phyloP scores from a whole-genome alignment of 2,113 vertebrate genomes.

The Spheniscus mendiculus region DNA sequence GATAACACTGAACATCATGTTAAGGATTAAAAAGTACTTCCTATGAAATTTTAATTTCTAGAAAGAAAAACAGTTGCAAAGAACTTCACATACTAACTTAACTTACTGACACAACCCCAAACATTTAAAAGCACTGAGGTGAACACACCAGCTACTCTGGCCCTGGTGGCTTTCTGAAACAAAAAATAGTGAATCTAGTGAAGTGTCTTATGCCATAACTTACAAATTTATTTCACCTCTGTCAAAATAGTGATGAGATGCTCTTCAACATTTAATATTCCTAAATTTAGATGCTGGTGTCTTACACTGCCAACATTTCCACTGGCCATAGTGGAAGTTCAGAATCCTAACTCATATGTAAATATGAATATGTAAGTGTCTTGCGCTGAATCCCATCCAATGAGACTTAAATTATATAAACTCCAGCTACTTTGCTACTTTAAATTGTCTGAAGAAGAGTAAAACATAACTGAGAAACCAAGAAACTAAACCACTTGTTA shows the following conservation, averaged over 20 bases:
- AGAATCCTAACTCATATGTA: not conserved
- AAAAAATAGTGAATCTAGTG: not conserved
- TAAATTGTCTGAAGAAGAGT: not conserved
- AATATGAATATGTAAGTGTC: not conserved
- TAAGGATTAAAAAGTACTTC: not conserved
- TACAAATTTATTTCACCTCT: not conserved
- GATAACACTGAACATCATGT: not conserved
- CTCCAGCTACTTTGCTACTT: not conserved
- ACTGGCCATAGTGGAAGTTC: not conserved
- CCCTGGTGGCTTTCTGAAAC: not conserved
- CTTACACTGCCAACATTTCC: not conserved
- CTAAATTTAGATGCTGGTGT: not conserved
- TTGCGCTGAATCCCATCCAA: not conserved
- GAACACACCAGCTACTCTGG: not conserved
- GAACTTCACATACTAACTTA: not conserved
- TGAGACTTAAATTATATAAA: not conserved
- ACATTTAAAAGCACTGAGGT: not conserved
- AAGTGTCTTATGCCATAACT: not conserved
- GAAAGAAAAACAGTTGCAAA: not conserved
- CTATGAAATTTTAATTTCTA: not conserved
- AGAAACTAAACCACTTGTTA: not conserved
- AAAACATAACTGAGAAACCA: not conserved
- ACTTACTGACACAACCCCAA: not conserved
- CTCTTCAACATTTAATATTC: not conserved
- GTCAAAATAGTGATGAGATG: not conserved